Conservation (phyloP, 2,888 invertebrate species). For the Melinaea menophilus region DNA sequence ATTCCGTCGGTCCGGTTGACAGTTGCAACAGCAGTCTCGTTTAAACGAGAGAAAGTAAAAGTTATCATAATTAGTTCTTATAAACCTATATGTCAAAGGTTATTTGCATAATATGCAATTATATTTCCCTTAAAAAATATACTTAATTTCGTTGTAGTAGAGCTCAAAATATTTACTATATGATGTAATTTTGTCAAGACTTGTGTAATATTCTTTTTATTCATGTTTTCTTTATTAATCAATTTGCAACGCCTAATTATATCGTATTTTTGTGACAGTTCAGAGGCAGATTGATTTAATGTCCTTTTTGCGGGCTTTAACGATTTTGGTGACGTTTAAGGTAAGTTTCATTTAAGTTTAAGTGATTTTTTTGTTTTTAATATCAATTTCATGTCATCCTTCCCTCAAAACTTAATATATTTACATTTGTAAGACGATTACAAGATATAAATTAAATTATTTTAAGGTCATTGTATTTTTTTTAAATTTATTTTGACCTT, state of each 20-base stretch:
- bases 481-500: too few relatives aligned
- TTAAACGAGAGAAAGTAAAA: constrained; percentile 6
- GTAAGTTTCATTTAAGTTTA: neutral
- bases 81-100: constrained; percentile 38
- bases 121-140: constrained; percentile 25
- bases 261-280: constrained; percentile 9
- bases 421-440: too few relatives aligned
- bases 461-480: too few relatives aligned
- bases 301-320: constrained; percentile 4
- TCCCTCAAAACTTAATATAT: too few relatives aligned
- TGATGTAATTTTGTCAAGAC: constrained; percentile 26
- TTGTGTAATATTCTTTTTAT: constrained; percentile 12
- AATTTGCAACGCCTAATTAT: constrained; percentile 22
- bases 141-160: constrained; percentile 15
- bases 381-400: neutral
- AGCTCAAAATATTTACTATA: constrained; percentile 11
- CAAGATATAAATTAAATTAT: too few relatives aligned
- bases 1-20: too few relatives aligned
- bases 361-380: neutral
- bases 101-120: constrained; percentile 27
- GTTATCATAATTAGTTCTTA: constrained; percentile 4
- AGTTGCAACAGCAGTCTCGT: neutral
- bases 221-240: constrained; percentile 20
- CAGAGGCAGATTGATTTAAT: constrained; percentile 9
- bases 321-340: constrained; percentile 3